Evolutionary conservation across 2,797 vertebrate species (phyloP), one percentile per base, ranked within the genome.

Genomic region (Otus scops): DNA sequence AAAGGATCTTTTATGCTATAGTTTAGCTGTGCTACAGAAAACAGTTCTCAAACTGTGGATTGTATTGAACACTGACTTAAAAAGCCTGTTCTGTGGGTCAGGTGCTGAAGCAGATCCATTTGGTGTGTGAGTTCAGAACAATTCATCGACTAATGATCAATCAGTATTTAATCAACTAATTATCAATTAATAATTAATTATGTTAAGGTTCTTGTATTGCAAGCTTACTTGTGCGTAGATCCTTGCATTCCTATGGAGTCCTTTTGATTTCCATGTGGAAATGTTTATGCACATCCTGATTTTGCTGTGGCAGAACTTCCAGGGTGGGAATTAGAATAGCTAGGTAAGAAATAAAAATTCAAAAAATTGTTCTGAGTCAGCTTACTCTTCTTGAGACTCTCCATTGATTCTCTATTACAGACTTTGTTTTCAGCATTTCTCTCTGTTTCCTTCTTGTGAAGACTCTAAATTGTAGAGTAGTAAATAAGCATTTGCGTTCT

Each of bases 11-110:
- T 63, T 85, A 73, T 54, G 18, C 17, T 24, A 18, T 11, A 59
- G 22, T 9, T 64, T n/a, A 68, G n/a, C 34, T 71, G 3, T 11
- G 20, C 23, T 45, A 5, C 0, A 0, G 43, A 41, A 74, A 38
- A 43, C 14, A 11, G 20, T 56, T 85, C 39, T 70, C 27, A 75
- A n/a, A 47, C 3, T 48, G 14, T 47, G 84, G 15, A 9, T 68
- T 69, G 23, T 45, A 13, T 65, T 61, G 27, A 22, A 69, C 12
- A 3, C 5, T 43, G n/a, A n/a, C 15, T 57, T 88, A 11, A 74
- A 74, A 89, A 70, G 3, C 21, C 11, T 34, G 0, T 50, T 61
- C 5, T 76, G 20, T 34, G 16, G 6, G 6, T 73, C 22, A 30
- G 20, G 2, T 54, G 13, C 32, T 51, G 36, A 73, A 92, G 28